phyloP scores from a whole-genome alignment of 23 tunicate genomes.

The Trididemnum nubilum region DNA sequence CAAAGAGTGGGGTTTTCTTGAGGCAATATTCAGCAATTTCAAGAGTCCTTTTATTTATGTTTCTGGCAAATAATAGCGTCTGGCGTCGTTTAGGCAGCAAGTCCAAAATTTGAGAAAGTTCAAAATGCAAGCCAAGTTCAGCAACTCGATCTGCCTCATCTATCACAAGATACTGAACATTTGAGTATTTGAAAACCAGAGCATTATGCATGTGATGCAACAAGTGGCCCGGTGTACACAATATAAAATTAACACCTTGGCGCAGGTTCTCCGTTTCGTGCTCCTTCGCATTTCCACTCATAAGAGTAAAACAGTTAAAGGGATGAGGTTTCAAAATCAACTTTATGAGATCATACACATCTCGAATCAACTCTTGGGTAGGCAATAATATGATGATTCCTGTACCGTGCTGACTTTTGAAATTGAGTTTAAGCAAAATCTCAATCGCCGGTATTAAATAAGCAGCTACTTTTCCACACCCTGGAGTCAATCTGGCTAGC shows the following conservation, averaged over 20 bases:
- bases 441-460: slow-evolving; percentile 49
- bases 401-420: slow-evolving; percentile 30
- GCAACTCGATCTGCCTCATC: slow-evolving; percentile 51
- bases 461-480: slow-evolving; percentile 35
- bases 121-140: slow-evolving; percentile 35
- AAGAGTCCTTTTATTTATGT: slow-evolving; percentile 5
- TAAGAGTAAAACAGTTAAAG: slow-evolving; percentile 33
- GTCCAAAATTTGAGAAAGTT: slow-evolving; percentile 32
- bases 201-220: slow-evolving; percentile 45
- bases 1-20: slow-evolving; percentile 34
- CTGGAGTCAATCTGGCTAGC: slow-evolving; percentile 23
- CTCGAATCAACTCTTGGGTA: slow-evolving; percentile 35
- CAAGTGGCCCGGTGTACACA: slow-evolving; percentile 53
- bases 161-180: slow-evolving; percentile 41
- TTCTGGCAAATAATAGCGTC: slow-evolving; percentile 26
- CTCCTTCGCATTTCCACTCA: slow-evolving; percentile 23
- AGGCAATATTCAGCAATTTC: slow-evolving; percentile 26
- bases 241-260: slow-evolving; percentile 39
- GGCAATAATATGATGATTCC: slow-evolving; percentile 48
- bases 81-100: slow-evolving; percentile 46
- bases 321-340: slow-evolving; percentile 21
- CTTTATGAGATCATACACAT: slow-evolving; percentile 18
- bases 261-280: slow-evolving; percentile 33
- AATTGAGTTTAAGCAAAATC: slow-evolving; percentile 16
- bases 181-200: slow-evolving; percentile 16